A percentile compares a stretch with the other conserved stretches of the same genome.
Evolutionary conservation across 2,888 invertebrate genomes (phyloP).

Genomic region (Himalopsyche japonica): DNA sequence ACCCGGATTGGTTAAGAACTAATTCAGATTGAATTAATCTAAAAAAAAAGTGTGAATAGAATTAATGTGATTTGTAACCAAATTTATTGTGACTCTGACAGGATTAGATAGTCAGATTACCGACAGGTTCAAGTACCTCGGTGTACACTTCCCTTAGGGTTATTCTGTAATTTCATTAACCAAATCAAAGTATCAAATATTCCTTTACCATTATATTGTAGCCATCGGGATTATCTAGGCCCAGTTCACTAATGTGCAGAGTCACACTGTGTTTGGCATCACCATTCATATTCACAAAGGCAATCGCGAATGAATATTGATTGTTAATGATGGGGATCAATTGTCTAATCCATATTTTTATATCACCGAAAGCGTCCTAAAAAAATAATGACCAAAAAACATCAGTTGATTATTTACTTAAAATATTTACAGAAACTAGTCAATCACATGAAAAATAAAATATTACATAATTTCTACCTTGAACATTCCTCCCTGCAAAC

Average conservation of each 20-base stretch:
- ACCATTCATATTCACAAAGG: conserved; percentile 57
- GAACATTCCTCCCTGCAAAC: conserved; percentile 62
- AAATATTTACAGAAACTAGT: too few species aligned
- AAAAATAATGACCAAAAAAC: conserved; percentile 18
- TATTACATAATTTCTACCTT: conserved; percentile 44
- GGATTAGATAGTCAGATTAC: too few species aligned
- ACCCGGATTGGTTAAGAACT: too few species aligned
- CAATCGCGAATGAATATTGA: conserved; percentile 59
- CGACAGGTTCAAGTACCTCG: too few species aligned
- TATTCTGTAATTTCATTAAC: too few species aligned
- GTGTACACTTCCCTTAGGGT: too few species aligned
- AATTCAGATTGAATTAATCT: too few species aligned
- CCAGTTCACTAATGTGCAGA: conserved; percentile 46
- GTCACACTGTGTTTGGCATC: conserved; percentile 53
- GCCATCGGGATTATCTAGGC: conserved; percentile 45
- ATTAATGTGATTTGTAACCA: too few species aligned
- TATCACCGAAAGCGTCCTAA: conserved; percentile 34
- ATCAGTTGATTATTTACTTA: too few species aligned
- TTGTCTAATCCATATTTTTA: conserved; percentile 63
- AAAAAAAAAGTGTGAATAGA: too few species aligned
- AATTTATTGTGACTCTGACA: too few species aligned
- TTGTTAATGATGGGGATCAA: conserved; percentile 55
- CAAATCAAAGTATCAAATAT: neutral
- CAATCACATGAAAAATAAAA: neutral
- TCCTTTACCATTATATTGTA: conserved; percentile 48